Evolutionary conservation across 2,113 vertebrate species (phyloP).

Genomic region (Sterrhoptilus dennistouni): DNA sequence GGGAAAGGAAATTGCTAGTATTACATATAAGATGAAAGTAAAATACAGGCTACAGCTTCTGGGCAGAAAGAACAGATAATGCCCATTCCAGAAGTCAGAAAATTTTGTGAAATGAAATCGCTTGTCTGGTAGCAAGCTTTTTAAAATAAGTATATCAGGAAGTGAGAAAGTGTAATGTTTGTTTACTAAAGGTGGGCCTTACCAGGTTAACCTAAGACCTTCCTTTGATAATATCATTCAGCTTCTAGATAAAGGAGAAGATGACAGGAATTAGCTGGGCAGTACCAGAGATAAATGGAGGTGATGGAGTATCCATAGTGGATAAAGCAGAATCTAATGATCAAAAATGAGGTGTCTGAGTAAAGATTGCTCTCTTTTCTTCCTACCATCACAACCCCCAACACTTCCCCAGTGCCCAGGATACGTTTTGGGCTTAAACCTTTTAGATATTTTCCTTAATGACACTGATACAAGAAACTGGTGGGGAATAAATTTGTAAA

Average conservation of each 20-base stretch:
- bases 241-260: neutral
- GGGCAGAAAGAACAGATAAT: neutral
- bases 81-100: neutral
- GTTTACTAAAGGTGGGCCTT: neutral
- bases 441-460: neutral
- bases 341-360: neutral
- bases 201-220: neutral
- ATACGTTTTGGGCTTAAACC: neutral
- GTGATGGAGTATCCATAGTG: neutral
- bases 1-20: neutral
- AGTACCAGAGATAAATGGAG: neutral
- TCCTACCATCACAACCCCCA: neutral
- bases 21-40: neutral
- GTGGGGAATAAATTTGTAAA: neutral
- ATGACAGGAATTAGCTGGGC: neutral
- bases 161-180: neutral
- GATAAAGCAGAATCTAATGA: neutral
- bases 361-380: neutral
- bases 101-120: neutral
- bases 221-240: neutral
- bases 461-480: neutral
- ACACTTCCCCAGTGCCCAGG: neutral
- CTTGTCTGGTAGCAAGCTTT: neutral
- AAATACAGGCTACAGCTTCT: neutral
- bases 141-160: neutral